Evolutionary conservation across 2,797 vertebrate species (phyloP), one percentile per base, ranked within the genome.

Genomic region (Propithecus perrieri): DNA sequence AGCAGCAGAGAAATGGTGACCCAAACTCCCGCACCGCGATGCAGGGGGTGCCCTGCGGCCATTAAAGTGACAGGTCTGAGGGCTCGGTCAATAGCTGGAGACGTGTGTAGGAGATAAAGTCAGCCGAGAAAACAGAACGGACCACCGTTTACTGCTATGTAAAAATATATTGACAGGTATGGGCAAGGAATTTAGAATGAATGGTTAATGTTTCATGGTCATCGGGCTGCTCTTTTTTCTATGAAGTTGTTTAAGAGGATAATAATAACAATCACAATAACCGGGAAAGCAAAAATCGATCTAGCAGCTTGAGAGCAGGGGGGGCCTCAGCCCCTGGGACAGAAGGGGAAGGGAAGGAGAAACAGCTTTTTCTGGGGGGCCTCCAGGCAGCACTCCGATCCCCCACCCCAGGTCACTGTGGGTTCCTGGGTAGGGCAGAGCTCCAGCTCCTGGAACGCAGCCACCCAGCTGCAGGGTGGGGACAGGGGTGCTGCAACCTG

Each of bases 161-260:
- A 96, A 97, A 97, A 93, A 96, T 71, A 81, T 79, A 97, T 97
- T 61, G 97, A 94, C 97, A 97, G 93, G 91, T 53, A 43, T 89
- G 94, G 92, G 91, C 89, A 65, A 91, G 71, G 91, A 89, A 48
- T 63, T 86, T 13, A 79, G 89, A 74, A 80, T 15, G 91, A 93
- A 87, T 28, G 50, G 65, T 63, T 87, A 83, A 71, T 57, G 86
- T 57, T 35, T 91, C 95, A 89, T 57, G 76, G 85, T 76, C 95
- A 74, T 30, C 12, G 79, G 79, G 61, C 22, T n/a, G 48, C n/a
- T 65, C 85, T 80, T 71, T 78, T 65, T 72, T 41, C 86, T 63
- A 24, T 63, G 91, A 96, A 93, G 94, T 96, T 97, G 97, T 96
- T 94, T 96, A 97, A 97, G 96, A 96, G 97, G 96, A 75, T 94